Conservation (phyloP, 2,113 vertebrate genomes). For the Thunnus maccoyii region DNA sequence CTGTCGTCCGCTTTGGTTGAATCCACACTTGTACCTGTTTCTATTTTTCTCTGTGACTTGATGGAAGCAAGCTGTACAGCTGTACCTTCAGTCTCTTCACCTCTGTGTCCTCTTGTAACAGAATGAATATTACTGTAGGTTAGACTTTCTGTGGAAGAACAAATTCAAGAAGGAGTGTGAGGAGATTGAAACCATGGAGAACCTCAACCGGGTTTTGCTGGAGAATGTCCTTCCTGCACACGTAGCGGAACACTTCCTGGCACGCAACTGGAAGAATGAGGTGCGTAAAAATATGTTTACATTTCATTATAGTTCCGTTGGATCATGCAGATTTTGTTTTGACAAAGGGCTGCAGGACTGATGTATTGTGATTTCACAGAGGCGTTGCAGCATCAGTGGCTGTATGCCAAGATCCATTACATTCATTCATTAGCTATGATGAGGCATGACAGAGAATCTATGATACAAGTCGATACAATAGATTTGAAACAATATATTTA, state of each 20-base stretch:
- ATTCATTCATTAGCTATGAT: conserved; percentile 11
- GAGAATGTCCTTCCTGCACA: conserved; percentile 98
- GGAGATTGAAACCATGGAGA: conserved; percentile 99
- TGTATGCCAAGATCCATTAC: conserved; percentile 21
- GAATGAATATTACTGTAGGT: conserved; percentile 99
- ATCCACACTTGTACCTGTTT: conserved; percentile 27
- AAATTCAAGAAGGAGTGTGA: conserved; percentile 99
- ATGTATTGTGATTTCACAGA: conserved; percentile 15
- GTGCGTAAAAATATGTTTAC: conserved; percentile 76
- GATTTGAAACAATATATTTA: neutral
- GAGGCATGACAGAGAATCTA: neutral
- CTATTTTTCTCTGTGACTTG: conserved; percentile 84
- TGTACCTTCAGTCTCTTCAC: conserved; percentile 88
- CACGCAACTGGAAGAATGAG: conserved; percentile 98
- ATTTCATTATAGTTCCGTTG: neutral
- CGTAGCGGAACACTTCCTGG: conserved; percentile 98
- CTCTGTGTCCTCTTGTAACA: conserved; percentile 99
- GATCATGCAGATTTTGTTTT: neutral
- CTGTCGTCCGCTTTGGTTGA: neutral
- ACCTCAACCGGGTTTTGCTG: conserved; percentile 95
- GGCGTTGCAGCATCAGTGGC: conserved; percentile 5
- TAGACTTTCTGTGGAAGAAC: conserved; percentile 99
- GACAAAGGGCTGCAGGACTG: neutral
- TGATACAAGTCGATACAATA: neutral
- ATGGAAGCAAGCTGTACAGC: conserved; percentile 89